Evolutionary conservation across 2,797 vertebrate genomes (phyloP).

Genomic region (Acanthis flammea): DNA sequence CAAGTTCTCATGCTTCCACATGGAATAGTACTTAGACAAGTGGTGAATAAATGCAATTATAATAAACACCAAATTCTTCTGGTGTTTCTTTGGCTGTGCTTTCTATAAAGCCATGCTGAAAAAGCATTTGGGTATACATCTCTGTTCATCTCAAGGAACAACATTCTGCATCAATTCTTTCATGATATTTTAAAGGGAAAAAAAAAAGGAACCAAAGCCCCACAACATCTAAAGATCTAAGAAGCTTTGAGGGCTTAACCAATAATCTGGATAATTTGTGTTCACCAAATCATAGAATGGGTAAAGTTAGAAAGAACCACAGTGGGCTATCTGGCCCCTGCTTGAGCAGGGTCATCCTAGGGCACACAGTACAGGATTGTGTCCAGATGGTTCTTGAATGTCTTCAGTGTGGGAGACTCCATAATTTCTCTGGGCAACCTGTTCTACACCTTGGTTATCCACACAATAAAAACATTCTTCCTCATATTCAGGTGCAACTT

Average conservation of each 20-base stretch:
- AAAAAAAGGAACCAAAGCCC: rapidly evolving
- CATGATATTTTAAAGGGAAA: neutral
- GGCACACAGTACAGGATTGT: too few species aligned
- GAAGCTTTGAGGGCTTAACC: neutral
- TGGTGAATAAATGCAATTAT: neutral
- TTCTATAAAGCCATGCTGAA: neutral
- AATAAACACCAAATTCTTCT: neutral
- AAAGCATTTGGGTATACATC: neutral
- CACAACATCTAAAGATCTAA: neutral
- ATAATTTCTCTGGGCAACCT: too few species aligned
- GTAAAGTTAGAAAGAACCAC: neutral
- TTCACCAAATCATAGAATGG: neutral
- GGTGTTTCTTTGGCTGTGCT: neutral
- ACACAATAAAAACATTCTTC: too few species aligned
- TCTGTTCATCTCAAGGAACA: neutral
- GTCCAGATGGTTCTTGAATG: too few species aligned
- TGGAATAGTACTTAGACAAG: neutral
- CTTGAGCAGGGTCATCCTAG: too few species aligned
- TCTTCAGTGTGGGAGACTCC: too few species aligned
- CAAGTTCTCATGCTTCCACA: neutral
- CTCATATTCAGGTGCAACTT: too few species aligned
- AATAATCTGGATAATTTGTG: neutral
- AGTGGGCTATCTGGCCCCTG: neutral
- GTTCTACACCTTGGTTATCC: too few species aligned
- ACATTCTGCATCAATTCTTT: neutral